Evolutionary conservation across 2,797 vertebrate genomes (phyloP).

Genomic region (Salmo trutta): DNA sequence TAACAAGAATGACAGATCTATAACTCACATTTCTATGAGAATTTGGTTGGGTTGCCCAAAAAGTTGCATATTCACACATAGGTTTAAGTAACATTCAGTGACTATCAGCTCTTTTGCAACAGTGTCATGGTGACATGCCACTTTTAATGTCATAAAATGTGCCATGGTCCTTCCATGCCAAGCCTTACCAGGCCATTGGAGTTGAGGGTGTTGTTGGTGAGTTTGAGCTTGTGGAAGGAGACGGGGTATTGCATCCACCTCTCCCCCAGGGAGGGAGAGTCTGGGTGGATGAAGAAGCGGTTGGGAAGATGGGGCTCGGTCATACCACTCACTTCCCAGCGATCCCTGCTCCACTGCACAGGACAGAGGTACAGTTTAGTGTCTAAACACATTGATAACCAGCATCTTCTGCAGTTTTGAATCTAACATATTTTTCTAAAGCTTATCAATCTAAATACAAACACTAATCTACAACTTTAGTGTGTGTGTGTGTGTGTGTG

Average conservation of each 20-base stretch:
- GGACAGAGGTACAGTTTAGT: background rate
- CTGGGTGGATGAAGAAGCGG: conserved; percentile 55
- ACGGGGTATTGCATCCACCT: conserved; percentile 55
- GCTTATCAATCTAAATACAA: background rate
- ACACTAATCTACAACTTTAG: background rate
- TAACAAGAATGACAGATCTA: too few species aligned
- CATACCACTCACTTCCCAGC: conserved; percentile 48
- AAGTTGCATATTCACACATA: too few species aligned
- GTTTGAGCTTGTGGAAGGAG: conserved; percentile 59
- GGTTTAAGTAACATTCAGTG: background rate
- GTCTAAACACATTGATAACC: background rate
- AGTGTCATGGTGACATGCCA: background rate
- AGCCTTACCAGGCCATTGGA: conserved; percentile 40
- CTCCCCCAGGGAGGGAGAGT: conserved; percentile 46
- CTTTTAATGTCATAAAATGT: background rate
- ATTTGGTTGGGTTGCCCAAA: too few species aligned
- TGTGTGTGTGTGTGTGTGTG: background rate
- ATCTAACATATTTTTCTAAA: background rate
- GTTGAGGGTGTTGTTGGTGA: conserved; percentile 52
- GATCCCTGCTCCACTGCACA: conserved; percentile 46
- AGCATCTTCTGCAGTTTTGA: background rate
- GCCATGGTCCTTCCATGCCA: too few species aligned
- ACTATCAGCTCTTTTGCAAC: background rate
- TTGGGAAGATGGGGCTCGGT: conserved; percentile 46
- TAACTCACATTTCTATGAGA: too few species aligned